These are phyloP conservation scores for Galaxea fascicularis DNA, from an alignment of 92 coral and sea anemone genomes.

Conservation along the genomic window DNA sequence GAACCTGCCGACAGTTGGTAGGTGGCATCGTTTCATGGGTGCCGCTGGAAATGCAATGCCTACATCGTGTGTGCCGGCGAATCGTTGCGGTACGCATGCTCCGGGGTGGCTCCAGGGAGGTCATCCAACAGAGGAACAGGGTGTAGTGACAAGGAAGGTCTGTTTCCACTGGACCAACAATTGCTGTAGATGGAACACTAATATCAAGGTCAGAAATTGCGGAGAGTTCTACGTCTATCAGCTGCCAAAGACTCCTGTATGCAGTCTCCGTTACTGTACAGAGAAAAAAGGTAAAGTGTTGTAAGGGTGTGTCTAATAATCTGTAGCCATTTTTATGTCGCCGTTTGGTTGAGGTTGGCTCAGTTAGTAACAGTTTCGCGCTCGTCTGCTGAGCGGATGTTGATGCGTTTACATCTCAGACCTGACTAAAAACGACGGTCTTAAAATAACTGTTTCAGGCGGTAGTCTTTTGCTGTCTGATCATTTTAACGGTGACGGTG, in stretches of 20 bases:
- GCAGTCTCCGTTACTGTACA: slow-evolving; percentile 41
- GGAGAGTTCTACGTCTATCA: slow-evolving; percentile 40
- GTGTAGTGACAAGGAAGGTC: slow-evolving; percentile 39
- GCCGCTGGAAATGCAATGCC: slow-evolving; percentile 54
- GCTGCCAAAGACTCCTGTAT: slow-evolving; percentile 27
- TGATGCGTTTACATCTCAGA: too few species aligned
- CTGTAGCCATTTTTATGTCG: too few species aligned
- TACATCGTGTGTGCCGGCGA: slow-evolving; percentile 29
- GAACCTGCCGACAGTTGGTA: slow-evolving; percentile 33
- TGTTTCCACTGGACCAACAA: slow-evolving; percentile 28
- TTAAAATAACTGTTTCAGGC: too few species aligned
- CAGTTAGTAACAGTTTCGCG: too few species aligned
- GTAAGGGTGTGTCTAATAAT: not conserved
- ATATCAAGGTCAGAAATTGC: slow-evolving; percentile 44
- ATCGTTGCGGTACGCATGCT: slow-evolving; percentile 54
- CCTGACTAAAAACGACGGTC: too few species aligned
- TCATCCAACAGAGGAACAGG: slow-evolving; percentile 40
- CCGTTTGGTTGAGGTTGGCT: too few species aligned
- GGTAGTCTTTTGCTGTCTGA: too few species aligned
- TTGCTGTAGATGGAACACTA: slow-evolving; percentile 23
- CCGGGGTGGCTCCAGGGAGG: slow-evolving; percentile 47
- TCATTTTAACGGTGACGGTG: too few species aligned
- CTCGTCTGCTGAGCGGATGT: too few species aligned
- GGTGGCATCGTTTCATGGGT: slow-evolving; percentile 55
- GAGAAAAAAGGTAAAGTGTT: slow-evolving; percentile 22